A percentile compares a stretch with the other conserved stretches of the same genome.
Conservation (phyloP, 2,888 invertebrate species). For the Rotaria socialis region DNA sequence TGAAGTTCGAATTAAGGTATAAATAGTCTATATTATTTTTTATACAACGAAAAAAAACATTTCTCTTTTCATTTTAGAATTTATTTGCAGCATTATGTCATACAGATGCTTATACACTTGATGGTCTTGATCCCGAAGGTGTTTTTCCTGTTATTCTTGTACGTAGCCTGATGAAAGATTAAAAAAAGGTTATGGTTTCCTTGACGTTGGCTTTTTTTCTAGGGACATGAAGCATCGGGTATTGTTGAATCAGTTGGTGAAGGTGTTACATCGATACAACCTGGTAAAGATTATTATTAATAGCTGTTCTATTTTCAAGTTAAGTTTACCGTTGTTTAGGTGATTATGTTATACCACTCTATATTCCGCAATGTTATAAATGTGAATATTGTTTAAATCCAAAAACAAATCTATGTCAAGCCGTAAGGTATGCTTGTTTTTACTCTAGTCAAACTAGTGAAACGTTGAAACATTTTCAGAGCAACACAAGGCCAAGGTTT, state of each 20-base stretch:
- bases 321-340: constrained; percentile 61
- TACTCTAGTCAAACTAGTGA: background rate
- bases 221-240: constrained; percentile 86
- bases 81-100: constrained; percentile 63
- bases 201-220: background rate
- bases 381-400: constrained; percentile 91
- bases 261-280: constrained; percentile 71
- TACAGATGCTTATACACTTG: constrained; percentile 62
- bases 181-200: too few species aligned
- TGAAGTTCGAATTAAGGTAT: constrained; percentile 69
- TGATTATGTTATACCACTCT: constrained; percentile 93
- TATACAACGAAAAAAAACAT: background rate
- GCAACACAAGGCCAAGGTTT: constrained; percentile 57
- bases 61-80: background rate
- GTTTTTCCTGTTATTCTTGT: constrained; percentile 71
- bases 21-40: background rate
- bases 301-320: background rate
- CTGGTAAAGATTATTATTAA: constrained; percentile 63
- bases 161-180: background rate
- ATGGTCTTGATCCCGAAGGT: constrained; percentile 58
- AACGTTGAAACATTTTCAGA: constrained; percentile 48
- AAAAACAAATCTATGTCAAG: constrained; percentile 93
- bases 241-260: constrained; percentile 93
- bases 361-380: constrained; percentile 89
- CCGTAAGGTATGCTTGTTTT: constrained; percentile 64